These are phyloP conservation scores for Amphiprion ocellaris DNA, from an alignment of 2,113 vertebrate species.

Conservation along the genomic window DNA sequence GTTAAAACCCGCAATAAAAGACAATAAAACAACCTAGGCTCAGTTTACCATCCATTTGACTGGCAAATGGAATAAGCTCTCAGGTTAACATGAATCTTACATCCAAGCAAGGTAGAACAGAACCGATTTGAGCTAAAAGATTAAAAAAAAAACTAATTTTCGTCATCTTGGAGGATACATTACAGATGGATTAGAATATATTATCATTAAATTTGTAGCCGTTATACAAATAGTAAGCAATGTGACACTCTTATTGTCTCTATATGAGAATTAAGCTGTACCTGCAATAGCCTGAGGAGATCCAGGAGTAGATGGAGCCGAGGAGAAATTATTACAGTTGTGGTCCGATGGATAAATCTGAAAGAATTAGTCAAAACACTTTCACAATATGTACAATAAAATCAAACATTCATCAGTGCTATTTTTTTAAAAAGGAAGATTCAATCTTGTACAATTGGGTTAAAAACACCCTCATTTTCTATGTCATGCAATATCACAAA, in stretches of 20 bases:
- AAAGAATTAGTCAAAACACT: constrained; percentile 8
- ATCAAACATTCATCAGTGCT: background rate
- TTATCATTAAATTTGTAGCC: background rate
- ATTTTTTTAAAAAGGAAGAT: background rate
- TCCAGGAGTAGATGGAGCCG: constrained; percentile 95
- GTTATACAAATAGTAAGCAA: background rate
- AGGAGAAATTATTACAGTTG: constrained; percentile 97
- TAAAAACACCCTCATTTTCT: too few species aligned
- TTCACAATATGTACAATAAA: background rate
- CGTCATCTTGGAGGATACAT: too few species aligned
- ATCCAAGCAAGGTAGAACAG: too few species aligned
- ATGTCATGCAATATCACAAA: too few species aligned
- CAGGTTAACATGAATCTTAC: background rate
- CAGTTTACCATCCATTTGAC: constrained; percentile 35
- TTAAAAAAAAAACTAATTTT: too few species aligned
- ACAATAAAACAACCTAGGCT: constrained; percentile 32
- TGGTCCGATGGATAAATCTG: constrained; percentile 99
- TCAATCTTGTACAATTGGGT: too few species aligned
- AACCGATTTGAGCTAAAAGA: too few species aligned
- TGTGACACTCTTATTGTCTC: too few species aligned
- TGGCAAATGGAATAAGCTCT: background rate
- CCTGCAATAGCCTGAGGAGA: constrained; percentile 97
- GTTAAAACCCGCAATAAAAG: constrained; percentile 10
- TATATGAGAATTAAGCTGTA: constrained; percentile 58
- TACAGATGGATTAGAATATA: too few species aligned